Evolutionary conservation across 2,113 vertebrate species (phyloP).

Genomic region (Myiopsitta monachus): DNA sequence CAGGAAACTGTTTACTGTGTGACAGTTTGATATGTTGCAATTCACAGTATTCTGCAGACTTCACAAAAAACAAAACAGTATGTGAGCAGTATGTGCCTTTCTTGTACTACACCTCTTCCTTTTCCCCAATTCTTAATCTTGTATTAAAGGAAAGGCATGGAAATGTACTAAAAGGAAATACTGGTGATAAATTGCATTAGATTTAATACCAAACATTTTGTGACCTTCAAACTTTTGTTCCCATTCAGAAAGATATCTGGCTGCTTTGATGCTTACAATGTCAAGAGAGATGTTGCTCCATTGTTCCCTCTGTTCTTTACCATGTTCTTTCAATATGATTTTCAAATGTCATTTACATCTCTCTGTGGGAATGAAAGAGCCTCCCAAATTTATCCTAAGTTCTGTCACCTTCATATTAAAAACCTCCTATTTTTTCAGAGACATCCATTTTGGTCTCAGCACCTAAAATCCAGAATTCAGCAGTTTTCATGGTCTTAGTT

Average conservation of each 20-base stretch:
- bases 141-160: background rate
- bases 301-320: background rate
- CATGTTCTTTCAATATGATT: background rate
- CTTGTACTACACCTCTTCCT: background rate
- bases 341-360: background rate
- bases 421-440: background rate
- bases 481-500: background rate
- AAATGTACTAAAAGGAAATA: background rate
- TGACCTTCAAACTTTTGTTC: background rate
- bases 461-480: background rate
- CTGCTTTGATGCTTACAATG: background rate
- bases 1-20: background rate
- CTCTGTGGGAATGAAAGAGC: background rate
- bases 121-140: background rate
- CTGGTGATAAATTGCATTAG: background rate
- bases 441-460: background rate
- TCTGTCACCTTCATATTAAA: background rate
- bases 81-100: background rate
- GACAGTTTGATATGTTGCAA: background rate
- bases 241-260: background rate
- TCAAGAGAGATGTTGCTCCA: background rate
- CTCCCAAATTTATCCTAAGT: background rate
- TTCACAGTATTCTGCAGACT: background rate
- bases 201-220: background rate
- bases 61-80: background rate